phyloP scores from a whole-genome alignment of 2,888 invertebrate species.

The Philereme vetulata region DNA sequence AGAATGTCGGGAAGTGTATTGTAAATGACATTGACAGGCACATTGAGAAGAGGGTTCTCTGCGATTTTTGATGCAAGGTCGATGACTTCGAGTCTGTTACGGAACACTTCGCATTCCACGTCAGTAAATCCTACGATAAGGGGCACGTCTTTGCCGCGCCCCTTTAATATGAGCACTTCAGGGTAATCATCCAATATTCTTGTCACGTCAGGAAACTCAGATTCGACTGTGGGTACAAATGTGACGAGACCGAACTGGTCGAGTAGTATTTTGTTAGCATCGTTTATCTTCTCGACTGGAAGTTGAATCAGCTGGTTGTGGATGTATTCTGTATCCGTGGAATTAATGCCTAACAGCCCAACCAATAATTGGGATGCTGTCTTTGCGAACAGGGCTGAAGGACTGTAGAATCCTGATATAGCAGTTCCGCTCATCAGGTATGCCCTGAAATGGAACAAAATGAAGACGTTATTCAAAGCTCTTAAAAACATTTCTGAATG shows the following conservation, averaged over 20 bases:
- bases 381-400: conserved; percentile 59
- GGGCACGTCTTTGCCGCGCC: conserved; percentile 62
- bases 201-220: conserved; percentile 56
- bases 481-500: no score
- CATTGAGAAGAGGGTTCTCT: conserved; percentile 46
- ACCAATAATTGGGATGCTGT: conserved; percentile 52
- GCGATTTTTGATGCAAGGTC: conserved; percentile 51
- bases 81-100: conserved; percentile 54
- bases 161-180: conserved; percentile 54
- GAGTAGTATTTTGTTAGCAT: conserved; percentile 55
- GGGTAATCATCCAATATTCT: conserved; percentile 66
- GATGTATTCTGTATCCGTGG: conserved; percentile 56
- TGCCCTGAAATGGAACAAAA: conserved; percentile 53
- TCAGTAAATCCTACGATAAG: conserved; percentile 66
- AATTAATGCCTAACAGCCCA: conserved; percentile 70
- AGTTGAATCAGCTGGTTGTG: conserved; percentile 56
- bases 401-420: conserved; percentile 55
- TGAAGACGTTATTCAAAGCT: no score
- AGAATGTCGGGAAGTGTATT: conserved; percentile 40
- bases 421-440: conserved; percentile 69
- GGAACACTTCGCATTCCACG: conserved; percentile 67
- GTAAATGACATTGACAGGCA: conserved; percentile 53
- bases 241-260: conserved; percentile 57
- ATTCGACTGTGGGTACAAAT: conserved; percentile 69
- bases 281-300: conserved; percentile 58